Percentiles rank a stretch among this genome's conserved stretches.
Conservation (phyloP, 2,113 vertebrate species). For the Colaptes auratus region DNA sequence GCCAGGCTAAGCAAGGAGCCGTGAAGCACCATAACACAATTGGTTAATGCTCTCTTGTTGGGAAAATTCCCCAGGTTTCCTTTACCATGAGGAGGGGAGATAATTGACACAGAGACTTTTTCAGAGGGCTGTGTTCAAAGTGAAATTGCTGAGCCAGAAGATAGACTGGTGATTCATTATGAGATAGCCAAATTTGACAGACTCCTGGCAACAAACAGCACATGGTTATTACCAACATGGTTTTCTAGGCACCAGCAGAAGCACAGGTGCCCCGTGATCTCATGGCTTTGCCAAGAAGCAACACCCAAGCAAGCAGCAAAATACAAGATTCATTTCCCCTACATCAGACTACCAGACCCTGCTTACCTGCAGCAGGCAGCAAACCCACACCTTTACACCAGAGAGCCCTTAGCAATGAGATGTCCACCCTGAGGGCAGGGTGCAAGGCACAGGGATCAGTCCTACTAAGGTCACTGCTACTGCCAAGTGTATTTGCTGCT, state of each 20-base stretch:
- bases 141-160: neutral
- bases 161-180: neutral
- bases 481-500: neutral
- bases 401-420: neutral
- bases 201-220: neutral
- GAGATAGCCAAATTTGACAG: neutral
- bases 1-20: neutral
- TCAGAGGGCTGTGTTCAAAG: neutral
- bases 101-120: neutral
- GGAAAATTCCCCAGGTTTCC: neutral
- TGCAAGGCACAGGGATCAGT: neutral
- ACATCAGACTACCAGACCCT: rapidly evolving
- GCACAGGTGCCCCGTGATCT: neutral
- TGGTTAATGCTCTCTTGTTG: neutral
- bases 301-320: neutral
- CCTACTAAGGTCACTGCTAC: neutral
- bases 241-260: neutral
- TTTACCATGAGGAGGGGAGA: neutral
- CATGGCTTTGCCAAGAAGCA: neutral
- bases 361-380: neutral
- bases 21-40: neutral
- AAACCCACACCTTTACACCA: neutral
- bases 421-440: neutral
- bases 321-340: rapidly evolving
- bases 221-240: rapidly evolving